Percentiles rank a stretch among this genome's conserved stretches.
Conservation (phyloP, 2,888 invertebrate genomes). For the Cataglyphis altisquamis region DNA sequence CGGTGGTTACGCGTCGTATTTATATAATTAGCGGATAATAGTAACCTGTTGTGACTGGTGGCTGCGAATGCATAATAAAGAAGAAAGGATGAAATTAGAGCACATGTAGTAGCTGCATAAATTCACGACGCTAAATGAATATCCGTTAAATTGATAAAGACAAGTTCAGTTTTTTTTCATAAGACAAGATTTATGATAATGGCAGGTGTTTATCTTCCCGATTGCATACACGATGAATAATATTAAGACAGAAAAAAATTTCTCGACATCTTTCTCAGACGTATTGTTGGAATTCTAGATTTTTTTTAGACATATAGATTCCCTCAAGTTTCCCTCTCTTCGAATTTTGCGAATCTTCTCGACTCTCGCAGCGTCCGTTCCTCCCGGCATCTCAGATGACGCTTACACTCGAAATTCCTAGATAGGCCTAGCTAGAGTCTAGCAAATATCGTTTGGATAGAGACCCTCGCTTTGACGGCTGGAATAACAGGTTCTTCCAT, state of each 20-base stretch:
- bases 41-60: conserved; percentile 7
- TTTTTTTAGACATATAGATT: not conserved
- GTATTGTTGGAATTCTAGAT: not conserved
- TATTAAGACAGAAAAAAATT: not conserved
- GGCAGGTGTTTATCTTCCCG: not conserved
- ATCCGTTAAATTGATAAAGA: conserved; percentile 32
- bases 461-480: conserved; percentile 25
- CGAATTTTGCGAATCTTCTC: not conserved
- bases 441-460: conserved; percentile 25
- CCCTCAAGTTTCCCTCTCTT: not conserved
- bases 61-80: conserved; percentile 38
- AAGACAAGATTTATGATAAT: not conserved
- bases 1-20: conserved; percentile 32
- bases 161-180: not conserved
- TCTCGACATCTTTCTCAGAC: not conserved
- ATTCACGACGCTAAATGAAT: conserved; percentile 39
- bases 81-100: conserved; percentile 28
- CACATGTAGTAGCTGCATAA: conserved; percentile 11
- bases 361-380: not conserved
- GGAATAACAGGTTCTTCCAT: conserved; percentile 42
- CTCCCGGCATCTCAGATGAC: not conserved
- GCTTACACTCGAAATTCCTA: not conserved
- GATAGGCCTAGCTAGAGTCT: conserved; percentile 12
- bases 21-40: conserved; percentile 55
- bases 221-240: not conserved